Evolutionary conservation across 1,140 invertebrate species (phyloP).

Genomic region (Muscidifurax raptorellus): DNA sequence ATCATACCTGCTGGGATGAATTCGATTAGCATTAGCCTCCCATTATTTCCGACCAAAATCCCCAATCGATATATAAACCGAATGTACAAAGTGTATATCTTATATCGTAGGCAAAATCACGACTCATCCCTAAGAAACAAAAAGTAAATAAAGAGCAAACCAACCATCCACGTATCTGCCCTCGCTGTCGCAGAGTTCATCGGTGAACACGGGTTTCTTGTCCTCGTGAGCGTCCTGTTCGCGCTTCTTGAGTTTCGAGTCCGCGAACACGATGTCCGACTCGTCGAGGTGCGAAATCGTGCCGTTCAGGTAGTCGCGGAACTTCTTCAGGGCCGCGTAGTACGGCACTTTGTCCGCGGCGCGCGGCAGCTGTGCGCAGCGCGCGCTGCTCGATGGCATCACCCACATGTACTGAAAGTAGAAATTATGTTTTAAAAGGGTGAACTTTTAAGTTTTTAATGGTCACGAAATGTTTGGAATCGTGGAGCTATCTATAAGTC

Average conservation of each 20-base stretch:
- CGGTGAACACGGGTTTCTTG: conserved; percentile 75
- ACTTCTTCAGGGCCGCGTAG: conserved; percentile 95
- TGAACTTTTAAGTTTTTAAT: no score
- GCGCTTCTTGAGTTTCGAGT: conserved; percentile 83
- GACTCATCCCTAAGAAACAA: no score
- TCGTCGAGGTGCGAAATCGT: conserved; percentile 91
- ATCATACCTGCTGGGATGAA: conserved; percentile 35
- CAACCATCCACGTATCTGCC: conserved; percentile 69
- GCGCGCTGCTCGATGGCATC: conserved; percentile 97
- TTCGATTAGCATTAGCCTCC: neutral
- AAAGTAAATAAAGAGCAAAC: neutral
- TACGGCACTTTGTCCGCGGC: conserved; percentile 98
- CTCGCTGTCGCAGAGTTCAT: conserved; percentile 70
- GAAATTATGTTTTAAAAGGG: no score
- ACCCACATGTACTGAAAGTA: conserved; percentile 95
- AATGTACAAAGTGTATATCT: no score
- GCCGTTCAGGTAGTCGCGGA: conserved; percentile 95
- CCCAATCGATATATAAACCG: neutral
- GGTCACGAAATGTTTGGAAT: no score
- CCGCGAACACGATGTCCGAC: conserved; percentile 93
- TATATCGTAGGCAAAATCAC: no score
- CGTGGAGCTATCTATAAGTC: no score
- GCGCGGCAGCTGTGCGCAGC: conserved; percentile 95
- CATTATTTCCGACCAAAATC: no score
- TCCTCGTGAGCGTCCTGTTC: conserved; percentile 76